Percentiles rank a stretch among this genome's conserved stretches.
Evolutionary conservation across 2,797 vertebrate genomes (phyloP).

Genomic region (Hippoglossus hippoglossus): DNA sequence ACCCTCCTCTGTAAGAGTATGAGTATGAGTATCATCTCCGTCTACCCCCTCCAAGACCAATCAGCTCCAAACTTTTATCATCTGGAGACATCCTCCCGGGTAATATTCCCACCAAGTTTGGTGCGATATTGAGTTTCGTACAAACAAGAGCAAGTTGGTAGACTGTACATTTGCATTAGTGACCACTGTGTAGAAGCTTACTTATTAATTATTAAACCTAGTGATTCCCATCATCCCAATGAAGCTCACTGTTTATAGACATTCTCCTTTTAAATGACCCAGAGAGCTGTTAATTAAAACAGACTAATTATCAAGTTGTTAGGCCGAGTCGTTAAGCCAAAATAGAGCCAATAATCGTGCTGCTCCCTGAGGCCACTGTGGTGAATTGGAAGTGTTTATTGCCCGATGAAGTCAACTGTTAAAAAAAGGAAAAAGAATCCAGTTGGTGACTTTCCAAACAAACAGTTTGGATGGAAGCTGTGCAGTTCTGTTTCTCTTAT

Average conservation of each 20-base stretch:
- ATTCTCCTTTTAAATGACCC: not conserved
- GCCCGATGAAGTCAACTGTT: slow-evolving; percentile 21
- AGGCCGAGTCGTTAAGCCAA: slow-evolving; percentile 6
- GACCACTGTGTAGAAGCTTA: not conserved
- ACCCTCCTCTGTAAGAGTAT: too few relatives aligned
- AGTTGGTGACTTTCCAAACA: not conserved
- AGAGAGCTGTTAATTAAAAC: not conserved
- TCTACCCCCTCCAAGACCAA: too few relatives aligned
- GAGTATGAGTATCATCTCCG: too few relatives aligned
- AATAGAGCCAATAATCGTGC: slow-evolving; percentile 2
- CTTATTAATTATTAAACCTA: too few relatives aligned
- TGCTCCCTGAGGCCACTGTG: slow-evolving; percentile 6
- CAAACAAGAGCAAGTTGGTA: not conserved
- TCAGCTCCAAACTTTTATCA: too few relatives aligned
- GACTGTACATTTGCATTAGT: not conserved
- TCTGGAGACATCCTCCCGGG: too few relatives aligned
- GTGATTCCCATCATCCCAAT: not conserved
- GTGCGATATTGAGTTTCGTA: too few relatives aligned
- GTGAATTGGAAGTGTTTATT: slow-evolving; percentile 13
- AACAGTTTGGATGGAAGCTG: slow-evolving; percentile 9
- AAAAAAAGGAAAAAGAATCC: not conserved
- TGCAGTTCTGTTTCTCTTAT: not conserved
- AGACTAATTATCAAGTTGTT: slow-evolving; percentile 12
- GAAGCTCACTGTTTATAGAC: not conserved
- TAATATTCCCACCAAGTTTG: too few relatives aligned